Percentiles rank a stretch among this genome's conserved stretches.
phyloP scores from a whole-genome alignment of 2,113 vertebrate genomes.

The Cyphomyrus plagiostoma region DNA sequence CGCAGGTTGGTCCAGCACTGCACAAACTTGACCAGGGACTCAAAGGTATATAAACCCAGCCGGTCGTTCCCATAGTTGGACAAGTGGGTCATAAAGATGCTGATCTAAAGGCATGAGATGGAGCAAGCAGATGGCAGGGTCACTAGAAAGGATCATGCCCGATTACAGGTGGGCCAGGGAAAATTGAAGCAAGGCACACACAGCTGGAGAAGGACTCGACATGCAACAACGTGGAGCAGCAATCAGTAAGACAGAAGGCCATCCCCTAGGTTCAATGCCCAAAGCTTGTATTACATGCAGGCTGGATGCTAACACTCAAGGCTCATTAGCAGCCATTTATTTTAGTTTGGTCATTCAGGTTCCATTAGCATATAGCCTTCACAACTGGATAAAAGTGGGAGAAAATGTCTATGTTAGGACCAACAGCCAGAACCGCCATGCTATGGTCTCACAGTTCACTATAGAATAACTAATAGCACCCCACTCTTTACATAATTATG shows the following conservation, averaged over 20 bases:
- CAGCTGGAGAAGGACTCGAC: slow-evolving; percentile 25
- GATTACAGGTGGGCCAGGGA: not conserved
- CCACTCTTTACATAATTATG: not conserved
- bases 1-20: slow-evolving; percentile 94
- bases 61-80: slow-evolving; percentile 97
- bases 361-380: not conserved
- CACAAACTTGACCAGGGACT: slow-evolving; percentile 92
- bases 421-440: not conserved
- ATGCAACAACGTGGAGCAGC: not conserved
- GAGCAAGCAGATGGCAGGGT: slow-evolving; percentile 60
- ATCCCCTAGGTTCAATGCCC: not conserved
- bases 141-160: not conserved
- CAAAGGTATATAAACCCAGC: slow-evolving; percentile 92
- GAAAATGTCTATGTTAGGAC: not conserved
- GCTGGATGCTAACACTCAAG: not conserved
- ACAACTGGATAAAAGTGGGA: not conserved
- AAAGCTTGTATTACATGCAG: not conserved
- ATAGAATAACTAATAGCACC: not conserved
- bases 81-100: slow-evolving; percentile 97
- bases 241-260: not conserved
- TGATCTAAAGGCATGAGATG: slow-evolving; percentile 68
- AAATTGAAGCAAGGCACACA: slow-evolving; percentile 77
- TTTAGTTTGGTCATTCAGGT: not conserved
- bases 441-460: not conserved
- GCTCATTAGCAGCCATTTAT: not conserved